phyloP scores from a whole-genome alignment of 2,888 invertebrate species.

The Busseola fusca region DNA sequence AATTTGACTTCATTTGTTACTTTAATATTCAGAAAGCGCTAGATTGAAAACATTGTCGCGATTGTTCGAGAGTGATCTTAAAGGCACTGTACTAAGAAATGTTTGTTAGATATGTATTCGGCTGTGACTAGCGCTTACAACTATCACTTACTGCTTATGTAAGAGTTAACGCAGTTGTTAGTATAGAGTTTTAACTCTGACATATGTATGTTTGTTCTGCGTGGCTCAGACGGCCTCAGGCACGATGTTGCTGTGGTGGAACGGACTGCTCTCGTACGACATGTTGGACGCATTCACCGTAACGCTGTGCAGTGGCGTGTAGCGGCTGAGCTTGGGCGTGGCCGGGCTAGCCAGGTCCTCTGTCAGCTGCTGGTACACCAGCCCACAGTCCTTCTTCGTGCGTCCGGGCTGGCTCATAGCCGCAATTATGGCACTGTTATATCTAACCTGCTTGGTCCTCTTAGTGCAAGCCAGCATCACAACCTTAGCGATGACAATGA shows the following conservation, averaged over 20 bases:
- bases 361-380: constrained; percentile 94
- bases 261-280: constrained; percentile 90
- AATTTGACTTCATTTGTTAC: constrained; percentile 88
- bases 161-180: constrained; percentile 85
- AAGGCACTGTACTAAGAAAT: constrained; percentile 82
- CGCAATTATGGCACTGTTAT: constrained; percentile 87
- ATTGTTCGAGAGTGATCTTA: constrained; percentile 79
- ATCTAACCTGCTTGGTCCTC: constrained; percentile 80
- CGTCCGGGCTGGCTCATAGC: constrained; percentile 87
- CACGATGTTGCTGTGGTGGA: constrained; percentile 90
- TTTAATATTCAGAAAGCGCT: constrained; percentile 85
- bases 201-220: constrained; percentile 69
- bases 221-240: constrained; percentile 89
- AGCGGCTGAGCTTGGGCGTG: constrained; percentile 91
- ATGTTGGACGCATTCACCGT: constrained; percentile 84
- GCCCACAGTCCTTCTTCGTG: constrained; percentile 92
- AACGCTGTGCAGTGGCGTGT: constrained; percentile 88
- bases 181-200: constrained; percentile 73
- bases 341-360: constrained; percentile 92
- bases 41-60: constrained; percentile 79
- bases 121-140: constrained; percentile 86
- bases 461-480: constrained; percentile 82
- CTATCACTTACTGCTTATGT: constrained; percentile 86
- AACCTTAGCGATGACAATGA: constrained; percentile 87
- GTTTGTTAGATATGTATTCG: constrained; percentile 76